Base-by-base conservation (phyloP, 1,140 invertebrate species). In the Heliconius himera region DNA sequence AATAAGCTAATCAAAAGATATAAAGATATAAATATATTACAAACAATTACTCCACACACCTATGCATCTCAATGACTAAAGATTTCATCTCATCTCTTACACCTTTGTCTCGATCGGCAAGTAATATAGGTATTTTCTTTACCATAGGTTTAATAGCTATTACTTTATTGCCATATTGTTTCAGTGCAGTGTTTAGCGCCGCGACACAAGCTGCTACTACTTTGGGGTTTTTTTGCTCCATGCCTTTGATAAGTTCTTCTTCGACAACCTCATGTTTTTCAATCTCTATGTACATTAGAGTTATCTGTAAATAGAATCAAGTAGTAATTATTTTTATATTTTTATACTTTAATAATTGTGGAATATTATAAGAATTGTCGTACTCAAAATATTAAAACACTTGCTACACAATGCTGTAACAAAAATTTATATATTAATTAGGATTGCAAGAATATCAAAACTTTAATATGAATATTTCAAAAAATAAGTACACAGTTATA, bases 191-290 rank as follows among this genome's bases (percentile, higher is more conserved):
- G 38, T 97, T 97, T 8, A 98, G 89, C 22, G 97, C 96, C 20
- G 96, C 95, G n/a, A 98, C 96, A 92, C 97, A 99, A 0, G 97
- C 98, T 4, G 97, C 94, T 6, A 99, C 97, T 82, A 99, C 98
- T 95, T 99, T 99, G 1, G 99, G 99, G 94, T 99, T 99, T 93
- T 99, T 99, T 78, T 97, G 97, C 83, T 99, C 98, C 90, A 99
- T 97, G 38, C 98, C 99, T 95, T 99, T 99, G 5, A 99, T 94
- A 8, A 99, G 94, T 94, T 99, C 98, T 88, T 99, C 99, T 90
- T 98, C 95, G 1, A 99, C 98, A 56, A 96, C 91, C 85, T 99
- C 99, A 81, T 98, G 97, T 92, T 99, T 99, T 89, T 99, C 99
- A 85, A 99, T 98, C 95, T 99, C 99, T 85, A 99, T 96, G 89